These are phyloP conservation scores for Choloepus hoffmanni DNA, from an alignment of 2,113 vertebrate species.

Conservation along the genomic window DNA sequence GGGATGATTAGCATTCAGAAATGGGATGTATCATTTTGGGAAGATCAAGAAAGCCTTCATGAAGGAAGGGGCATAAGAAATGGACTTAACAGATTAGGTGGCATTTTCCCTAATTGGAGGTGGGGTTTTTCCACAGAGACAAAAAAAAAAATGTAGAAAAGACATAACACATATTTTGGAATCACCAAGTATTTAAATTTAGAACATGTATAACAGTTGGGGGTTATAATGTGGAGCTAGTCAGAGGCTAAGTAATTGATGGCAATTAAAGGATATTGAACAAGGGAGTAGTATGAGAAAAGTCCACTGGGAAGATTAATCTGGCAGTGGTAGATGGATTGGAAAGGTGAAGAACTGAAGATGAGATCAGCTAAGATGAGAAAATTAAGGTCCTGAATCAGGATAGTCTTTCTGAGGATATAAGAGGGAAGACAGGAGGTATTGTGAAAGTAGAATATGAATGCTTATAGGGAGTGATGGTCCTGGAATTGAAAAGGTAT, in stretches of 20 bases:
- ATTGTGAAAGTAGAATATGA: neutral
- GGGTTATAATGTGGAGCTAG: neutral
- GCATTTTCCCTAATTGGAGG: neutral
- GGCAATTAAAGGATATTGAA: neutral
- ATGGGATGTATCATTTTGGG: neutral
- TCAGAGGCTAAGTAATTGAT: neutral
- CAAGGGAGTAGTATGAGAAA: neutral
- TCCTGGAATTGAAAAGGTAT: neutral
- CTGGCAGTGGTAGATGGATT: neutral
- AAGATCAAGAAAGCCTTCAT: neutral
- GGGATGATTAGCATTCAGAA: neutral
- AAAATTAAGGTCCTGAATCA: neutral
- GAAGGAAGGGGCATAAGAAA: neutral
- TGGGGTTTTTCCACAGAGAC: neutral
- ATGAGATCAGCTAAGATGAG: neutral
- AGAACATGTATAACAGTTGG: neutral
- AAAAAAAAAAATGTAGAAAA: neutral
- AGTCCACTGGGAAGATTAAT: neutral
- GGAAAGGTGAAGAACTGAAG: neutral
- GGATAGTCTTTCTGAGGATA: neutral
- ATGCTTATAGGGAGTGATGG: neutral
- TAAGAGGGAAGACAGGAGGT: neutral
- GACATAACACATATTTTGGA: neutral
- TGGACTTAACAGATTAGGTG: neutral
- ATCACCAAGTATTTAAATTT: neutral